These are phyloP conservation scores for Podargus strigoides DNA, from an alignment of 2,797 vertebrate species.

Conservation along the genomic window DNA sequence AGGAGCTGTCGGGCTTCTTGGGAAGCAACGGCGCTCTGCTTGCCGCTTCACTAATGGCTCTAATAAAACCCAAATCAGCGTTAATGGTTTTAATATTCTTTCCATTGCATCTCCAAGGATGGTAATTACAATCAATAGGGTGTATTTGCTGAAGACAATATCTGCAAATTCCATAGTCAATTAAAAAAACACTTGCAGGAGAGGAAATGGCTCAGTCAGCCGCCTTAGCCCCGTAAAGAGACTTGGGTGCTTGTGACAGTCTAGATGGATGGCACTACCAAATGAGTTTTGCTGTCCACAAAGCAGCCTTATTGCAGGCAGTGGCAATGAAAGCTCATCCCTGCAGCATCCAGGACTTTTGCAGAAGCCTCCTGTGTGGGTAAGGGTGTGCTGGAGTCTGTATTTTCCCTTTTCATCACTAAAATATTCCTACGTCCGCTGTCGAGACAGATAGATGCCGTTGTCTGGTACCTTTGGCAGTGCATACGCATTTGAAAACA, in stretches of 20 bases:
- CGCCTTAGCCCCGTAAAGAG: neutral
- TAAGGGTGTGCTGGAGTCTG: neutral
- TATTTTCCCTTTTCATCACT: neutral
- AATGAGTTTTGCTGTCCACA: neutral
- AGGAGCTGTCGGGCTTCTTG: neutral
- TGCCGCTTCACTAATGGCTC: conserved; percentile 6
- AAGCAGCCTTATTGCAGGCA: neutral
- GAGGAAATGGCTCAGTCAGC: neutral
- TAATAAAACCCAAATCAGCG: conserved; percentile 26
- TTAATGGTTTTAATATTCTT: conserved; percentile 50
- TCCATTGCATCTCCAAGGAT: neutral
- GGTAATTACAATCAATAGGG: conserved; percentile 34
- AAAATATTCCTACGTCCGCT: rapidly evolving
- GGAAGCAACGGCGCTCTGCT: neutral
- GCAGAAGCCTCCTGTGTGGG: neutral
- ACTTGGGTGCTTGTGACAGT: neutral
- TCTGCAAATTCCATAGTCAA: neutral
- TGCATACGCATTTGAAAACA: too few species aligned
- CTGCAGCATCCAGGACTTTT: neutral
- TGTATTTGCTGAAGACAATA: conserved; percentile 31
- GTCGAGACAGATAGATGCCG: rapidly evolving
- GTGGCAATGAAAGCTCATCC: neutral
- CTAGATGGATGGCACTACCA: neutral
- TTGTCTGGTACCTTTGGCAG: neutral
- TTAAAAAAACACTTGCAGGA: neutral